phyloP scores from a whole-genome alignment of 1,140 invertebrate species.

The Atta cephalotes region DNA sequence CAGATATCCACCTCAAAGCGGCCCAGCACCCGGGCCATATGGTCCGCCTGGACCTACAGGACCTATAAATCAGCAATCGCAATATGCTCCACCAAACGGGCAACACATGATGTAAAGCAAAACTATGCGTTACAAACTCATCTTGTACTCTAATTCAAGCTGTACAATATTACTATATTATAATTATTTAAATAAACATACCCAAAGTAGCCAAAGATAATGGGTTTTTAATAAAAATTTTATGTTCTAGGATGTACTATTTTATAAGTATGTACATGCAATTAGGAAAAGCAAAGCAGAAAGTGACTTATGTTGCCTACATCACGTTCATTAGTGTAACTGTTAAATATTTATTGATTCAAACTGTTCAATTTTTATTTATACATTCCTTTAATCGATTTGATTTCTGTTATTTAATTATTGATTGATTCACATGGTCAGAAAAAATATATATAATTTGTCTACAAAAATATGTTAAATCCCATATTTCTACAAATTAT shows the following conservation, averaged over 20 bases:
- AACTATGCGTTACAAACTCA: conserved; percentile 69
- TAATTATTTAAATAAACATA: conserved; percentile 81
- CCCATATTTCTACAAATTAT: not conserved
- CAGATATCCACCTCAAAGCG: conserved; percentile 79
- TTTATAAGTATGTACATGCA: conserved; percentile 20
- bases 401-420: conserved; percentile 13
- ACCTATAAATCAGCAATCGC: conserved; percentile 77
- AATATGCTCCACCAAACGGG: conserved; percentile 79
- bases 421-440: not conserved
- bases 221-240: conserved; percentile 74
- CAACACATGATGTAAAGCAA: conserved; percentile 81
- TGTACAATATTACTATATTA: conserved; percentile 81
- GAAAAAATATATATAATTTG: not conserved
- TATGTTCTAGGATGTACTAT: conserved; percentile 68
- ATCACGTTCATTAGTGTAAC: conserved; percentile 8
- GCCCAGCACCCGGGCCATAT: conserved; percentile 68
- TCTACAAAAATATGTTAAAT: not conserved
- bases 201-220: conserved; percentile 80
- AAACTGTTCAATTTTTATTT: conserved; percentile 46
- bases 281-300: conserved; percentile 14
- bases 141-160: conserved; percentile 76
- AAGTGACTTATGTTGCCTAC: conserved; percentile 58
- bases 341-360: conserved; percentile 30
- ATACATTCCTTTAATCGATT: conserved; percentile 48
- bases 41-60: conserved; percentile 74